Base-by-base conservation (phyloP, 2,113 vertebrate species). In the Aldabrachelys gigantea region DNA sequence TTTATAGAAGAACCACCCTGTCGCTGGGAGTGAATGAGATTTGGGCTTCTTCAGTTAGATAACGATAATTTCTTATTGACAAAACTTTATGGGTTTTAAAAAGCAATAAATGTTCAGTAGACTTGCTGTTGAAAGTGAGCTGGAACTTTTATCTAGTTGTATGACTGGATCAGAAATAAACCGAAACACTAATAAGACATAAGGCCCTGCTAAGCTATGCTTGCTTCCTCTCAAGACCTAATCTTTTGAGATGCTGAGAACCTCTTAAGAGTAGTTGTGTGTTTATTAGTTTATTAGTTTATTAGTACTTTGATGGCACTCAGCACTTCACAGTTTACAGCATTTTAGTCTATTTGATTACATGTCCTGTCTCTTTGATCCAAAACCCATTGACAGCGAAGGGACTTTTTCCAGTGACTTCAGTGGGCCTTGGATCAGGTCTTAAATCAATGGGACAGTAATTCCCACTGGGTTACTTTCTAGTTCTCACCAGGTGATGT, bases 361-460 rank as follows among this genome's bases (percentile, higher is more conserved):
- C 8, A 21, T 47, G 38, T 76, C 41, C 22, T 76, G 80, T 80
- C 13, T 84, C 6, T 22, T 49, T 65, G 78, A 57, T 78, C 80
- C 50, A 79, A 41, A 83, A 41, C 31, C 27, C 87, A 27, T 85
- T 93, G 83, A 89, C 78, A 22, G 47, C 22, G 27, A 25, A 27
- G 6, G 9, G 29, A 88, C 41, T n/a, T 21, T 38, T 78, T 82
- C 75, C 72, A 22, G 41, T 89, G 78, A 62, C 5, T 49, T 53
- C 83, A 85, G 53, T 7, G 24, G 44, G 50, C n/a, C 9, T 22
- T 3, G 35, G 8, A 2, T 9, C 47, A 92, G 35, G 76, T 84
- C 41, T 41, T 41, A 87, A 0, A 69, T 89, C 50, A 84, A 41
- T 52, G 87, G 0, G 0, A 21, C 0, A 0, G 22, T 38, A 78